Percentiles rank a stretch among this genome's conserved stretches.
Evolutionary conservation across 2,888 invertebrate species (phyloP).

Genomic region (Drosophila suboccidentalis): DNA sequence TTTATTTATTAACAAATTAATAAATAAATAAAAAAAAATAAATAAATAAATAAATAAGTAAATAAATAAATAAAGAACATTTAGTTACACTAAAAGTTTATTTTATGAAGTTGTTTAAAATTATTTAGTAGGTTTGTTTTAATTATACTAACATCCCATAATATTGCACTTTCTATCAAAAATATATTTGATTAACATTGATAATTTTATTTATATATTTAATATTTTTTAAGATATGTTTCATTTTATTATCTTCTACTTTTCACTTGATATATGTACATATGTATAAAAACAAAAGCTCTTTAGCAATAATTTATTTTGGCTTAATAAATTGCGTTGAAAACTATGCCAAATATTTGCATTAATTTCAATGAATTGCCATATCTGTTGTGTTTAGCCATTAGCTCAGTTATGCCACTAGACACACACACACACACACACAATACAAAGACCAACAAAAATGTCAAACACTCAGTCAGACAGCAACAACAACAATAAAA

Average conservation of each 20-base stretch:
- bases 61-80: no score
- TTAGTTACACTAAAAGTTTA: no score
- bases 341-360: constrained; percentile 26
- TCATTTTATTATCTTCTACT: background rate
- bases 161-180: background rate
- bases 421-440: constrained; percentile 6
- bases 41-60: no score
- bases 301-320: background rate
- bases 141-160: background rate
- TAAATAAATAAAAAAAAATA: no score
- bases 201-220: no score
- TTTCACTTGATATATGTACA: background rate
- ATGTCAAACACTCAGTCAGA: constrained; percentile 37
- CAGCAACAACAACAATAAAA: constrained; percentile 6
- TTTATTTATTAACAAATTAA: no score
- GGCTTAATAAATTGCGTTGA: background rate
- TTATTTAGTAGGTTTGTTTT: background rate
- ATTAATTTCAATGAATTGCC: constrained; percentile 46
- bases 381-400: constrained; percentile 18
- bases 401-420: constrained; percentile 21
- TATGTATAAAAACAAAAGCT: background rate
- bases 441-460: constrained; percentile 28
- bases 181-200: no score
- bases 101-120: no score
- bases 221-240: background rate